phyloP scores from a whole-genome alignment of 2,888 invertebrate species.

The Boloria euphrosyne region DNA sequence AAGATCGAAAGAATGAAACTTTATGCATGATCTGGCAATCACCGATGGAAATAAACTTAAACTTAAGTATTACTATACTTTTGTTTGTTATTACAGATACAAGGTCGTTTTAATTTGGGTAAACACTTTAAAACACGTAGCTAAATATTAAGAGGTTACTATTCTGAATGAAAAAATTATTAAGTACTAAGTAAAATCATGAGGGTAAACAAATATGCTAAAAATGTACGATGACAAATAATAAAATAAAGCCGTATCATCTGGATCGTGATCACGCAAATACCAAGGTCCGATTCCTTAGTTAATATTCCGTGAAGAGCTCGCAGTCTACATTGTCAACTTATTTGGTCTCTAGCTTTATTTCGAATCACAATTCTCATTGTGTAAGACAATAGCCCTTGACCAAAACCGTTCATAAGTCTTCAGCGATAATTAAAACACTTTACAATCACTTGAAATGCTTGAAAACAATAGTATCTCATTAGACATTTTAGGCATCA shows the following conservation, averaged over 20 bases:
- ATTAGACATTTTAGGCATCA: background rate
- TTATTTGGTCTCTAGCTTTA: slow-evolving; percentile 66
- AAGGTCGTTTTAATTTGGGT: slow-evolving; percentile 6
- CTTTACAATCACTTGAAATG: background rate
- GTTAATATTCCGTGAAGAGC: slow-evolving; percentile 63
- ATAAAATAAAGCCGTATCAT: slow-evolving; percentile 46
- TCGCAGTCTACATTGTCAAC: slow-evolving; percentile 57
- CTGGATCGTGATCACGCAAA: slow-evolving; percentile 57
- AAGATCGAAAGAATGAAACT: slow-evolving; percentile 2
- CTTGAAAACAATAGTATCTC: slow-evolving; percentile 4
- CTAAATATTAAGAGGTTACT: too few species aligned
- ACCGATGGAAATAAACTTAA: slow-evolving; percentile 1
- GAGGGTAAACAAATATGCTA: slow-evolving; percentile 2
- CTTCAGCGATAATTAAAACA: background rate
- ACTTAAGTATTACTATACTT: background rate
- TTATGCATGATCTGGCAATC: slow-evolving; percentile 1
- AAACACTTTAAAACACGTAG: too few species aligned
- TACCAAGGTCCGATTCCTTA: slow-evolving; percentile 54
- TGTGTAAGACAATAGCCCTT: slow-evolving; percentile 62
- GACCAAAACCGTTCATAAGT: slow-evolving; percentile 40
- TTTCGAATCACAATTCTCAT: slow-evolving; percentile 68
- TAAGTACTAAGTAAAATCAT: too few species aligned
- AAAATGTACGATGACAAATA: slow-evolving; percentile 17
- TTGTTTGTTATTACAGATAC: background rate
- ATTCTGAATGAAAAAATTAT: too few species aligned